These are phyloP conservation scores for Ametastegia equiseti DNA, from an alignment of 2,888 invertebrate genomes.

Conservation along the genomic window DNA sequence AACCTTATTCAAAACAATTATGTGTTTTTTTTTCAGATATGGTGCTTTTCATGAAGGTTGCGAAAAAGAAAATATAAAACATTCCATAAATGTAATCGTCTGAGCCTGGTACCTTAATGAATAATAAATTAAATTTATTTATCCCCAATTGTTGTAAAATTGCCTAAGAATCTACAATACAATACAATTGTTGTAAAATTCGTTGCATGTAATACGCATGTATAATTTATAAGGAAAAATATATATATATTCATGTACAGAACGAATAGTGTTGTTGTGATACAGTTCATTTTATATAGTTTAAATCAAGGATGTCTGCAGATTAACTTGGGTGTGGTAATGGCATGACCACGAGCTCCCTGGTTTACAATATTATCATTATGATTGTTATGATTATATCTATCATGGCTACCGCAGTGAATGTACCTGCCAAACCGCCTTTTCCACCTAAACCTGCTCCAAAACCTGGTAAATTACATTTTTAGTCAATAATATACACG, in stretches of 20 bases:
- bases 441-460: conserved; percentile 71
- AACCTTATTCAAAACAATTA: background rate
- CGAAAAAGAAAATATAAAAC: conserved; percentile 82
- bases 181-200: background rate
- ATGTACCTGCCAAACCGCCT: conserved; percentile 60
- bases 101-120: background rate
- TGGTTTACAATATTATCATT: conserved; percentile 32
- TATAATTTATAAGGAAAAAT: conserved; percentile 25
- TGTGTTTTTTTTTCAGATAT: conserved; percentile 83
- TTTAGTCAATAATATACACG: background rate
- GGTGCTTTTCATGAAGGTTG: conserved; percentile 95
- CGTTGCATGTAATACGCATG: background rate
- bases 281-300: background rate
- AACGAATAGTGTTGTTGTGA: background rate
- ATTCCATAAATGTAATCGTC: conserved; percentile 46
- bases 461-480: conserved; percentile 70
- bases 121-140: background rate
- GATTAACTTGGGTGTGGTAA: conserved; percentile 41
- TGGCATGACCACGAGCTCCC: conserved; percentile 4
- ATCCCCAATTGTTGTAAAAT: background rate
- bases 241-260: conserved; percentile 5
- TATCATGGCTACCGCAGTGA: conserved; percentile 61
- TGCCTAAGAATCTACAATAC: no score
- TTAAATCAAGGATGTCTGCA: conserved; percentile 26
- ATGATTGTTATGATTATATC: conserved; percentile 45